Conservation (phyloP, 2,113 vertebrate genomes). For the Merops nubicus region DNA sequence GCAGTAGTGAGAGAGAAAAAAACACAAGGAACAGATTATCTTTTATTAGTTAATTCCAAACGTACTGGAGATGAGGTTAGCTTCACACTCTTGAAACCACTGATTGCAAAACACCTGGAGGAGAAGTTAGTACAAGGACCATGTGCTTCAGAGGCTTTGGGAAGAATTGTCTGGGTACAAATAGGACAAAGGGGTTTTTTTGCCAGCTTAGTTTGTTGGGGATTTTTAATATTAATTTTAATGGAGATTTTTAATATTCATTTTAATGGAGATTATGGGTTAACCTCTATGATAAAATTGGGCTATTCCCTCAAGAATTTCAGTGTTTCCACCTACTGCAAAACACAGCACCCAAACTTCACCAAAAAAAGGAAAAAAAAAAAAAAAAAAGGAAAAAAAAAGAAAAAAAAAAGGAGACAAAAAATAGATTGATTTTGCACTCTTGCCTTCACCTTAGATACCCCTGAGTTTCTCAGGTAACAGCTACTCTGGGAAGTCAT, state of each 20-base stretch:
- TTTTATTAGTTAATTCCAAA: neutral
- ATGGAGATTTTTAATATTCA: neutral
- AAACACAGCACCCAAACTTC: neutral
- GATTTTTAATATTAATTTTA: neutral
- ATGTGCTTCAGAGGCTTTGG: neutral
- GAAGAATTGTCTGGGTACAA: neutral
- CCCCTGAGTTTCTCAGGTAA: neutral
- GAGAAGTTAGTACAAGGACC: neutral
- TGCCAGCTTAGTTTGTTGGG: too few relatives aligned
- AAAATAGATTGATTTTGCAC: too few relatives aligned
- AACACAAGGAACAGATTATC: neutral
- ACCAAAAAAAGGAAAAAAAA: neutral
- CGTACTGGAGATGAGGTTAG: fast-evolving
- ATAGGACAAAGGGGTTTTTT: neutral
- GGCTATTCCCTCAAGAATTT: neutral
- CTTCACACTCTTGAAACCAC: neutral
- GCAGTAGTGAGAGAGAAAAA: neutral
- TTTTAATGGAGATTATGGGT: neutral
- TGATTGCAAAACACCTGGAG: neutral
- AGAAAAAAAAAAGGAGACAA: too few relatives aligned
- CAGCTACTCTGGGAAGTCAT: neutral
- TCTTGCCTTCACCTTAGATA: neutral
- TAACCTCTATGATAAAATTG: neutral
- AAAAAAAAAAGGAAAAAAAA: neutral
- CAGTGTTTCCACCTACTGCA: neutral